Base-by-base conservation (phyloP, 2,888 invertebrate genomes). In the Mycogona germanica region DNA sequence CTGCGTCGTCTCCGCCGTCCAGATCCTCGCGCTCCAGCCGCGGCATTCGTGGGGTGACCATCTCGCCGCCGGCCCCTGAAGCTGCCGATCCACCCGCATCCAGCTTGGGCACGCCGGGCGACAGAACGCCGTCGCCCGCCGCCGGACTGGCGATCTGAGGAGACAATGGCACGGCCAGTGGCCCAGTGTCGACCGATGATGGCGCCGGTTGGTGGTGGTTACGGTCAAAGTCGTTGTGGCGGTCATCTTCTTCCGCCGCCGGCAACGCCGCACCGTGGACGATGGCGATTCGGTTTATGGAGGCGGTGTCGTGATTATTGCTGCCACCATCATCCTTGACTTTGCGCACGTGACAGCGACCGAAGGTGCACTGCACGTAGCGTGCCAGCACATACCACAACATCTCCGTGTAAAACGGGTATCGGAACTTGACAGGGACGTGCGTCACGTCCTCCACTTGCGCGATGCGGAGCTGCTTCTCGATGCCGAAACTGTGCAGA, bases 381-480 rank as follows among this genome's bases (percentile, higher is more conserved):
- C 89, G 79, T 64, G 92, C 93, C 61, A 96, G 72, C 38, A 95
- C 92, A 72, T 96, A 97, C 95, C 97, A 97, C 56, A 93, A 74
- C 84, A 97, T 93, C 73, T 97, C 96, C 14, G 89, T 91, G 72
- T 92, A 97, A 74, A 95, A 96, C 1, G 97, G 97, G 70, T 96
- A 97, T 0, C 97, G 83, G 73, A 95, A 97, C 74, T 96, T 95
- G 64, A 88, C 86, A 0, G 95, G 93, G 37, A 97, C 95, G 84
- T 85, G 70, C 14, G 95, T 95, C 41, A 81, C 79, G 67, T 93
- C 93, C 72, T 98, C 97, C 2, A 95, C 88, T 69, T 88, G 87
- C 1, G 89, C 89, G n/a, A 93, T 89, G 70, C 88, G 83, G 48
- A 98, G 73, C 66, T 98, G 98, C 67, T 92, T 93, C 59, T 91